Evolutionary conservation across 2,888 invertebrate genomes (phyloP).

Genomic region (Anticlea derivata): DNA sequence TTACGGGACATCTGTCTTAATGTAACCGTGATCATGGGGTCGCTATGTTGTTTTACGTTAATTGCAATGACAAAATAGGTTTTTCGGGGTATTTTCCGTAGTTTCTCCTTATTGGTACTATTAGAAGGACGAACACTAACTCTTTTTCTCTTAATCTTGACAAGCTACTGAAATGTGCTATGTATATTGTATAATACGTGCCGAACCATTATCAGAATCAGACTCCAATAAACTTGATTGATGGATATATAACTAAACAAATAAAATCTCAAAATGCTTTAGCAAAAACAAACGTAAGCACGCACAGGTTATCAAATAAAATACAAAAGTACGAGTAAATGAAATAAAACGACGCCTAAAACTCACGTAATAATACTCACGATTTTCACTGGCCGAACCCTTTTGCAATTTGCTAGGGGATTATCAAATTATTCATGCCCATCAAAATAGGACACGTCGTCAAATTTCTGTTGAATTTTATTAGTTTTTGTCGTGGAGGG

Average conservation of each 20-base stretch:
- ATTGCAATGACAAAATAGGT: not conserved
- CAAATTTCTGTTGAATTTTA: conserved; percentile 45
- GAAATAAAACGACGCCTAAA: conserved; percentile 13
- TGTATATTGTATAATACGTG: no score
- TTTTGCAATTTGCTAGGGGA: conserved; percentile 37
- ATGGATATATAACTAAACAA: no score
- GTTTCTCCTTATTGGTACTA: no score
- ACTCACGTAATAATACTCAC: conserved; percentile 19
- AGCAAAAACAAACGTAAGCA: no score
- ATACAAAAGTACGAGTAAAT: conserved; percentile 11
- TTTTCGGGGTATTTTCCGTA: no score
- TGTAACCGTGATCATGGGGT: conserved; percentile 4
- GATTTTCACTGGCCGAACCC: conserved; percentile 33
- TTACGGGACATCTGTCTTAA: conserved; percentile 20
- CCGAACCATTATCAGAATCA: no score
- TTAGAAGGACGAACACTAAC: no score
- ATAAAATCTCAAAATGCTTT: no score
- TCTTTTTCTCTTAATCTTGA: no score
- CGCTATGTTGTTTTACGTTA: not conserved
- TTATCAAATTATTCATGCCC: conserved; percentile 40
- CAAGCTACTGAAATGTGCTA: no score
- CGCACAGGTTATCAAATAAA: no score
- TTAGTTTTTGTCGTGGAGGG: conserved; percentile 33
- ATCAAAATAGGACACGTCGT: conserved; percentile 42
- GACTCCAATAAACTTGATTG: no score